Evolutionary conservation across 2,888 invertebrate species (phyloP).

Genomic region (Macrosoma leucophasiata): DNA sequence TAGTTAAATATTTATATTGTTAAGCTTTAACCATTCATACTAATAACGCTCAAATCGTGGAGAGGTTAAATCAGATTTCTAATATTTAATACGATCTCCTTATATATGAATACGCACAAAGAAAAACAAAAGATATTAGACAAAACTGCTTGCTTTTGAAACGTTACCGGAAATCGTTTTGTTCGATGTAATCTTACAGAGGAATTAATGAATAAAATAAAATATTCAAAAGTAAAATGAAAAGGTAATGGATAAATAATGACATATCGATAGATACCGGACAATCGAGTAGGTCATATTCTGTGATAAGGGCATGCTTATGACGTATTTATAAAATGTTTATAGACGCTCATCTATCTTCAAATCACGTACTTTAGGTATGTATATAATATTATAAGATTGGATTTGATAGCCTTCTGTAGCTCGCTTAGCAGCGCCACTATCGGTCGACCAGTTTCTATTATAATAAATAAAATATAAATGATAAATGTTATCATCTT

Average conservation of each 20-base stretch:
- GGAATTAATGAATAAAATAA: slow-evolving; percentile 19
- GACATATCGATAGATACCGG: slow-evolving; percentile 64
- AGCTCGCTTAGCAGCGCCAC: slow-evolving; percentile 65
- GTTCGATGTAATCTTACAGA: slow-evolving; percentile 17
- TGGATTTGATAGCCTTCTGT: slow-evolving; percentile 68
- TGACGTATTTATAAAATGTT: slow-evolving; percentile 53
- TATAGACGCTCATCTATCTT: slow-evolving; percentile 40
- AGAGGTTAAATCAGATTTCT: slow-evolving; percentile 15
- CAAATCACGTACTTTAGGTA: slow-evolving; percentile 42
- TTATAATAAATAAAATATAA: too few species aligned
- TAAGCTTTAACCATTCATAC: slow-evolving; percentile 55
- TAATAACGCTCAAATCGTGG: slow-evolving; percentile 42
- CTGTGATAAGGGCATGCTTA: slow-evolving; percentile 72
- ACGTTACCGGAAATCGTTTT: slow-evolving; percentile 6
- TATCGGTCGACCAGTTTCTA: slow-evolving; percentile 35
- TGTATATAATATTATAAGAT: slow-evolving; percentile 48
- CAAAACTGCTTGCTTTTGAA: slow-evolving; percentile 1
- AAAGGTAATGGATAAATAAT: slow-evolving; percentile 27
- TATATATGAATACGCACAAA: slow-evolving; percentile 47
- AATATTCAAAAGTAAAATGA: slow-evolving; percentile 8
- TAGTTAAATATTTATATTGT: slow-evolving; percentile 60
- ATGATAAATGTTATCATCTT: too few species aligned
- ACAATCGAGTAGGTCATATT: slow-evolving; percentile 58
- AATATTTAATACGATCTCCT: slow-evolving; percentile 11
- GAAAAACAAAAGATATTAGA: slow-evolving; percentile 14